Conservation (phyloP, 2,888 invertebrate species). For the Clitarchus hookeri region DNA sequence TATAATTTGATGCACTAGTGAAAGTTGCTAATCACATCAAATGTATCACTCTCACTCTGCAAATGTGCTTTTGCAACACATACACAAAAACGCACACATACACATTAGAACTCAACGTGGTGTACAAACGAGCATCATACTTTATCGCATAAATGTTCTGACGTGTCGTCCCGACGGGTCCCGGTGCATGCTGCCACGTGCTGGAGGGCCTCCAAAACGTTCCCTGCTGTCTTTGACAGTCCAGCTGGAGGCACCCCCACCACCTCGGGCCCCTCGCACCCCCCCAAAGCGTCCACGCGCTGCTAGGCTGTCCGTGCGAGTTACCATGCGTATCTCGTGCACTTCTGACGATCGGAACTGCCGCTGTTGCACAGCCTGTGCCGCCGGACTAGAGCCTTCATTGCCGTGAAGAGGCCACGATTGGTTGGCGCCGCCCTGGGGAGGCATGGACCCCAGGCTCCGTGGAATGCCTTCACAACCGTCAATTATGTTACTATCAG, state of each 20-base stretch:
- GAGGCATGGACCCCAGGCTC: constrained; percentile 33
- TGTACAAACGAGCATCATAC: too few species aligned
- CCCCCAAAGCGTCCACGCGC: constrained; percentile 30
- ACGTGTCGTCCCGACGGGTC: constrained; percentile 33
- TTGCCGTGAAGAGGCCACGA: constrained; percentile 32
- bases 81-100: too few species aligned
- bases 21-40: constrained; percentile 12
- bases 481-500: too few species aligned
- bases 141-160: constrained; percentile 35
- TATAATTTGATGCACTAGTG: constrained; percentile 1
- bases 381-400: constrained; percentile 30
- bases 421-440: constrained; percentile 27
- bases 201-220: constrained; percentile 34
- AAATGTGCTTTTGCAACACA: too few species aligned
- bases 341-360: constrained; percentile 35
- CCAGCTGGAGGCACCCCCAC: constrained; percentile 32
- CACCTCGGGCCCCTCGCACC: constrained; percentile 29
- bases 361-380: constrained; percentile 27
- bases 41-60: not conserved
- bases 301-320: constrained; percentile 32
- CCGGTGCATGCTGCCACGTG: constrained; percentile 31
- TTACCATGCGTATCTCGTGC: constrained; percentile 36
- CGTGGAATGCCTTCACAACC: constrained; percentile 31
- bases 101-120: too few species aligned
- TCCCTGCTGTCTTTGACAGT: constrained; percentile 33